Evolutionary conservation across 35 echinoderm and acorn worm genomes (phyloP), one percentile per base, ranked within the genome.

Genomic region (Hemicentrotus pulcherrimus): DNA sequence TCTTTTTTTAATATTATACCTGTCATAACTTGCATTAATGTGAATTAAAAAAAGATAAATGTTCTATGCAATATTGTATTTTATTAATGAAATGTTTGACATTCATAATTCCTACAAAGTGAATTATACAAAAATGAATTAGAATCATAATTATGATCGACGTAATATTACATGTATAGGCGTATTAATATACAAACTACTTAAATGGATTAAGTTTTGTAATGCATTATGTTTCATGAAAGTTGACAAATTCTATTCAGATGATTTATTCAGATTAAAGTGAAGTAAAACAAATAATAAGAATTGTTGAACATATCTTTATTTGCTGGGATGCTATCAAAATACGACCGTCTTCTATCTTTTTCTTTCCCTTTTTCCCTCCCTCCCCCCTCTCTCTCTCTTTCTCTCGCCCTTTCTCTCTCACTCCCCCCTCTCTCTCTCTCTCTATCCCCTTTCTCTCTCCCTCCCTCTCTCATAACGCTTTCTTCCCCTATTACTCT

Each of bases 171-270:
- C 24, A 18, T 78, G 65, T n/a, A n/a, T n/a, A 78, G 65, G 19
- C 61, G 2, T 28, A 78, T 78, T 28, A 0, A 78, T 78, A 7
- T 78, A 78, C 22, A 78, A 4, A 78, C 5, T 78, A 28, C 24
- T 70, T 11, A 24, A 18, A 78, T 78, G 19, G 19, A 78, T 78
- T 28, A 24, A 6, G 18, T 78, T 18, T 0, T 78, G 7, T 78
- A 78, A 78, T 78, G 65, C 65, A 78, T 78, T 78, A n/a, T 78
- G 50, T 78, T 78, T 78, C 6, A 78, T 78, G 65, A 78, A 78
- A 55, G 50, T 55, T 55, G 50, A 55, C 28, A n/a, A 78, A 78
- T 59, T 59, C 65, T 78, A 28, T 78, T 28, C 65, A 78, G 22
- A 78, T 78, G 65, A 28, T 78, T 28, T 78, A 78, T 78, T 22